phyloP scores from a whole-genome alignment of 2,797 vertebrate species.

The Syndactyla subalaris region DNA sequence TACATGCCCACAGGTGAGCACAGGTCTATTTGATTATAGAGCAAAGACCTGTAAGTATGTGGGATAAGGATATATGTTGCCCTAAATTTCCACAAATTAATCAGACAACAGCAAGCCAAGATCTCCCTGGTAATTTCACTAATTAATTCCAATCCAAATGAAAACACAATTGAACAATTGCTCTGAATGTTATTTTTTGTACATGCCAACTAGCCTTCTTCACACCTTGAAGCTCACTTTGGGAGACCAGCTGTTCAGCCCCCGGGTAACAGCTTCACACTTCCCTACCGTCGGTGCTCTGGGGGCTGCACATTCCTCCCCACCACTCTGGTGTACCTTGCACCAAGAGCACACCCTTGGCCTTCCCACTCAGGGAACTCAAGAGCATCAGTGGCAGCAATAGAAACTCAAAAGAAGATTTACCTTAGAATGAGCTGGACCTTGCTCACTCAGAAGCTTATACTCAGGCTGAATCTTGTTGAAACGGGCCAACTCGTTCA shows the following conservation, averaged over 20 bases:
- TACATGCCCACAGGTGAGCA: neutral
- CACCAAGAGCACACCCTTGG: neutral
- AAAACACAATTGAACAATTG: neutral
- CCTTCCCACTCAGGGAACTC: neutral
- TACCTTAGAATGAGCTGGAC: constrained; percentile 95
- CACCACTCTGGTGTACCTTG: neutral
- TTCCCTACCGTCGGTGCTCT: neutral
- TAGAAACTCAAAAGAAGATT: neutral
- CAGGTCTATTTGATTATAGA: neutral
- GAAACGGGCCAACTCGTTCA: constrained; percentile 99
- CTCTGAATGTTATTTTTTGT: neutral
- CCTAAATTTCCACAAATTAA: constrained; percentile 11
- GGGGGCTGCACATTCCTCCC: neutral
- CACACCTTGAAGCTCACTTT: neutral
- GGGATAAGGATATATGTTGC: neutral
- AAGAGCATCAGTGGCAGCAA: neutral
- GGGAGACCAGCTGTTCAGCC: neutral
- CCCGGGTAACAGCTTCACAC: neutral
- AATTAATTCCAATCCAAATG: constrained; percentile 2
- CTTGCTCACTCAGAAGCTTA: constrained; percentile 94
- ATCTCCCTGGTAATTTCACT: neutral
- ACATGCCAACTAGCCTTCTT: neutral
- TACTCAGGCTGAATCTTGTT: constrained; percentile 96
- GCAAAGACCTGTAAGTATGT: neutral
- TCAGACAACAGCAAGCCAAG: constrained; percentile 1